Evolutionary conservation across 2,888 invertebrate species (phyloP).

Genomic region (Athripsodes cinereus): DNA sequence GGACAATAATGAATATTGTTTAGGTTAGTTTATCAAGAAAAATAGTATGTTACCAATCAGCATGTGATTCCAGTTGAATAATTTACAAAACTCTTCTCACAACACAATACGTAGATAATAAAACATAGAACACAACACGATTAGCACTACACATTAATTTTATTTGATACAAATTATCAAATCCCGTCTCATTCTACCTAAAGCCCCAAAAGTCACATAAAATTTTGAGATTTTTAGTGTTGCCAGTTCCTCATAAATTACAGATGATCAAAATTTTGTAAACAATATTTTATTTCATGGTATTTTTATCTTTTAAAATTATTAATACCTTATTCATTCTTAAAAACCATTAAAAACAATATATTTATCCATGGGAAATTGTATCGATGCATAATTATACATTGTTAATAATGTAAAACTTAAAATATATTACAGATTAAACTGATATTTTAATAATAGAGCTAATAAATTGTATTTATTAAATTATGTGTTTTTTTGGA

Average conservation of each 20-base stretch:
- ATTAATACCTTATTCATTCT: no score
- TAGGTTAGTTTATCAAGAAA: conserved; percentile 17
- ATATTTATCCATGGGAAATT: no score
- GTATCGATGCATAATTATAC: no score
- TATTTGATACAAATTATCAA: conserved; percentile 13
- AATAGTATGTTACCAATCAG: conserved; percentile 15
- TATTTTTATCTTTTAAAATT: no score
- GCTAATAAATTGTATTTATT: no score
- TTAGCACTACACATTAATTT: neutral
- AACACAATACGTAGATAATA: neutral
- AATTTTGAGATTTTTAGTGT: conserved; percentile 6
- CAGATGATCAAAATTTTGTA: neutral
- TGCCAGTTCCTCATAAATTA: conserved; percentile 9
- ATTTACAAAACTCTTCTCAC: neutral
- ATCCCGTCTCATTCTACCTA: conserved; percentile 10
- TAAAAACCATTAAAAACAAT: no score
- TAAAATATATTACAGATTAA: no score
- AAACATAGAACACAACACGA: neutral
- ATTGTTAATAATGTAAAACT: no score
- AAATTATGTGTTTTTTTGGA: no score
- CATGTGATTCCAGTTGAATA: conserved; percentile 10
- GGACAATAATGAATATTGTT: conserved; percentile 22
- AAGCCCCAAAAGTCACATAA: conserved; percentile 22
- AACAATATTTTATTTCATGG: no score
- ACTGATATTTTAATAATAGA: no score